Evolutionary conservation across 1,140 invertebrate genomes (phyloP), one percentile per base, ranked within the genome.

Genomic region (Prorops nasuta): DNA sequence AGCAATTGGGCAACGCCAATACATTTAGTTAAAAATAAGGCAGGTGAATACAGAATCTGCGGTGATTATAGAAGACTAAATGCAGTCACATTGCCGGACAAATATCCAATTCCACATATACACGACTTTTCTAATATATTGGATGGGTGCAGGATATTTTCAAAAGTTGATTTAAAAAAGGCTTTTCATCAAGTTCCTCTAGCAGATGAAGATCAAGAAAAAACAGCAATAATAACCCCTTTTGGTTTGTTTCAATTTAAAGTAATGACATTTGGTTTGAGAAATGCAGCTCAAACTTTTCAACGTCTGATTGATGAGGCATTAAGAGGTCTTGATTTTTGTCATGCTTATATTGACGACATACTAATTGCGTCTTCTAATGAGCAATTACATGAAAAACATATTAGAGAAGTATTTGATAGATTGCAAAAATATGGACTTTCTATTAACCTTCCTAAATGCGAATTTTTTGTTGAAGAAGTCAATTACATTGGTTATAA

Each of bases 1-100:
- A 28, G 12, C 6, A 28, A 28, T n/a, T n/a, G n/a, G n/a, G n/a
- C n/a, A n/a, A n/a, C n/a, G n/a, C n/a, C n/a, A 12, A 28, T 28
- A 28, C 24, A 28, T 28, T 7, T 28, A 12, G 12, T 12, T 28
- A 19, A 51, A 21, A 53, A 44, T 42, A 28, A 10, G 31, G n/a
- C 18, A 16, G 20, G 39, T 8, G n/a, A 6, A 19, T 41, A 20
- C 6, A 16, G 39, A 19, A 10, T 41, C 14, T 41, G 20, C 20
- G 39, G 39, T 8, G 39, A 41, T 41, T 41, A 41, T 14, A 6
- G 12, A 16, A 9, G 10, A 10, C 20, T 41, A 12, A 41, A 41
- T n/a, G 39, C 39, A 10, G 12, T 12, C 8, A 19, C 17, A 18
- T 16, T 41, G 3, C 39, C 39, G 3, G 39, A n/a, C n/a, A n/a